A percentile compares a stretch with the other conserved stretches of the same genome.
phyloP scores from a whole-genome alignment of 2,113 vertebrate species.

The Pomatorhinus ruficollis region DNA sequence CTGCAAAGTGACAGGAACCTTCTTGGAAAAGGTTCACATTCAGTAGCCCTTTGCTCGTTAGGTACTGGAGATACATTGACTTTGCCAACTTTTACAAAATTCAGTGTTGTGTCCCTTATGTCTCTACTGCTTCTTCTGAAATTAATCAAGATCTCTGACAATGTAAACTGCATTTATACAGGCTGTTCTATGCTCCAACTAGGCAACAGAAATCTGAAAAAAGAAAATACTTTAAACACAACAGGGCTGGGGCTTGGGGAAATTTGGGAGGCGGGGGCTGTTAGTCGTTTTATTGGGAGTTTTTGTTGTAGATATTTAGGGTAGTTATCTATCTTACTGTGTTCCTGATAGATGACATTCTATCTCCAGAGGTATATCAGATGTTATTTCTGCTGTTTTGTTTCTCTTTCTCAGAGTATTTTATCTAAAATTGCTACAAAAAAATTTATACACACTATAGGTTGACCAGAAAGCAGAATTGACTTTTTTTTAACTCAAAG shows the following conservation, averaged over 20 bases:
- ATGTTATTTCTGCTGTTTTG: neutral
- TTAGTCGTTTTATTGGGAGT: neutral
- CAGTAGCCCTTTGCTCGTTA: neutral
- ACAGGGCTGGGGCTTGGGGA: neutral
- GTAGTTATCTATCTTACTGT: neutral
- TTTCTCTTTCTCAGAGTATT: neutral
- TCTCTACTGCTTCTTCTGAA: neutral
- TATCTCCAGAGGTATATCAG: neutral
- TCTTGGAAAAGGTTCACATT: neutral
- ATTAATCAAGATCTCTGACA: neutral
- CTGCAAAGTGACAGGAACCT: neutral
- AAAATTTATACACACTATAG: neutral
- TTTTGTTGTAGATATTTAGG: neutral
- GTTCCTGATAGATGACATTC: neutral
- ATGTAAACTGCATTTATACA: neutral
- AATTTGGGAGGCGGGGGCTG: accelerated
- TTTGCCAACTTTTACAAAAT: neutral
- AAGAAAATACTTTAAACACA: neutral
- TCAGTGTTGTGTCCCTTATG: neutral
- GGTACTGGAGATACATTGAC: neutral
- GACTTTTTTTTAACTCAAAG: neutral
- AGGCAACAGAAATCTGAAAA: neutral
- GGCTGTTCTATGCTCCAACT: neutral
- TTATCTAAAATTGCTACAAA: neutral
- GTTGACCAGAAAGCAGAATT: neutral